Conservation (phyloP, 2,888 invertebrate species). For the Tortrix viridana region DNA sequence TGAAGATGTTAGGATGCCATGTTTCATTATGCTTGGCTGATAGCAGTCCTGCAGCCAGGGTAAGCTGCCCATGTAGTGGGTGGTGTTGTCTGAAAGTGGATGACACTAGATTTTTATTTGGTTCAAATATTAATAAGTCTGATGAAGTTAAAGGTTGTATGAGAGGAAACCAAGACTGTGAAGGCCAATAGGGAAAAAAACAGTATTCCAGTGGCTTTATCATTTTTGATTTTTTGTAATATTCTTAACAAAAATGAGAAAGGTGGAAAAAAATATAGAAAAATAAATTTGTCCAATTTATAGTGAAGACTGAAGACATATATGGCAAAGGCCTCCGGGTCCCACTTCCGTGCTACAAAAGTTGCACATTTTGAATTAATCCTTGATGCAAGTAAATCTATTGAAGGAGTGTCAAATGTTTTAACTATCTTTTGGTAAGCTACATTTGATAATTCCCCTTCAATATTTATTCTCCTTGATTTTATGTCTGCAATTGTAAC, state of each 20-base stretch:
- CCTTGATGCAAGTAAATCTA: slow-evolving; percentile 27
- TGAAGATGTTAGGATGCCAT: background rate
- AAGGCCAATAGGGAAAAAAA: slow-evolving; percentile 34
- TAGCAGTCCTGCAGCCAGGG: slow-evolving; percentile 14
- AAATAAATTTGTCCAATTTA: slow-evolving; percentile 21
- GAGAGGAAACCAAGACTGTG: slow-evolving; percentile 28
- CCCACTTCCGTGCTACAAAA: slow-evolving; percentile 17
- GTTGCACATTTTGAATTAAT: slow-evolving; percentile 23
- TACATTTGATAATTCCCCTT: slow-evolving; percentile 4
- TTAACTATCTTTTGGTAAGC: background rate
- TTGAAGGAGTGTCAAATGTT: slow-evolving; percentile 9
- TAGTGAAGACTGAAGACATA: slow-evolving; percentile 37
- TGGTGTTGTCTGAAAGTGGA: slow-evolving; percentile 21
- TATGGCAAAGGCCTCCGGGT: slow-evolving; percentile 15
- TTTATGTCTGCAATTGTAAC: slow-evolving; percentile 26
- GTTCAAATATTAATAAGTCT: slow-evolving; percentile 3
- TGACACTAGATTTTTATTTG: slow-evolving; percentile 14
- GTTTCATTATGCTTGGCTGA: slow-evolving; percentile 4
- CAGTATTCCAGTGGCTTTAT: slow-evolving; percentile 33
- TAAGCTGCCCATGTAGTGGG: slow-evolving; percentile 12
- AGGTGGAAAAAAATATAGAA: slow-evolving; percentile 38
- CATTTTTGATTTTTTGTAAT: slow-evolving; percentile 30
- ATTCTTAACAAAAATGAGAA: slow-evolving; percentile 29
- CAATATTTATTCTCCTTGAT: slow-evolving; percentile 22
- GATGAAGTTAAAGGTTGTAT: background rate